phyloP scores from a whole-genome alignment of 2,113 vertebrate genomes.

The Poeciliopsis turrubarensis region DNA sequence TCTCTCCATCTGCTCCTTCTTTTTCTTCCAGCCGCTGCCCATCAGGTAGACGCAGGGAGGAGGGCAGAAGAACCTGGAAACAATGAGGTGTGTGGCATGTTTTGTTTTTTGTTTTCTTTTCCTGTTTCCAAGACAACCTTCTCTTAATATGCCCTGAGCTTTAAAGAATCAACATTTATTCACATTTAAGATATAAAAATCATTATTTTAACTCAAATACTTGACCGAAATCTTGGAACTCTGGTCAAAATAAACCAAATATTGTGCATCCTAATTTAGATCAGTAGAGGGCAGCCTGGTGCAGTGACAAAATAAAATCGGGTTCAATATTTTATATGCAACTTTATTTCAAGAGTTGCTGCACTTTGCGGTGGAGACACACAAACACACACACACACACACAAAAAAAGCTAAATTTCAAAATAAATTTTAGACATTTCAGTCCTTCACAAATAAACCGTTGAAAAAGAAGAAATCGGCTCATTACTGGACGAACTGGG shows the following conservation, averaged over 20 bases:
- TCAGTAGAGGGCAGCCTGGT: conserved; percentile 65
- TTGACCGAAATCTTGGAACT: neutral
- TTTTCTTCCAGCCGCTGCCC: conserved; percentile 99
- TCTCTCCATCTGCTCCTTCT: conserved; percentile 99
- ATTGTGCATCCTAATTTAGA: neutral
- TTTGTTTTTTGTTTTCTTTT: accelerated
- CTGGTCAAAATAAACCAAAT: neutral
- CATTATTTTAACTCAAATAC: neutral
- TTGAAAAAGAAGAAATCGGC: neutral
- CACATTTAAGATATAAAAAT: no score
- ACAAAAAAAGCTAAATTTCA: conserved; percentile 3
- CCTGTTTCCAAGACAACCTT: neutral
- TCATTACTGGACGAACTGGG: conserved; percentile 20
- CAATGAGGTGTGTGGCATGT: neutral
- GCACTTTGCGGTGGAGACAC: conserved; percentile 47
- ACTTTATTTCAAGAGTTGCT: neutral
- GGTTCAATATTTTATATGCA: neutral
- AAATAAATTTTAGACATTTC: neutral
- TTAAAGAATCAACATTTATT: neutral
- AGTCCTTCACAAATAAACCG: no score
- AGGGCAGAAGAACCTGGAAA: conserved; percentile 95
- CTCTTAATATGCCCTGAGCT: no score
- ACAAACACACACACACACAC: neutral
- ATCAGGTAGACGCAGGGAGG: conserved; percentile 99
- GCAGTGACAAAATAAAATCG: neutral